Conservation (phyloP, 2,888 invertebrate genomes). For the Leptinotarsa haldemani region DNA sequence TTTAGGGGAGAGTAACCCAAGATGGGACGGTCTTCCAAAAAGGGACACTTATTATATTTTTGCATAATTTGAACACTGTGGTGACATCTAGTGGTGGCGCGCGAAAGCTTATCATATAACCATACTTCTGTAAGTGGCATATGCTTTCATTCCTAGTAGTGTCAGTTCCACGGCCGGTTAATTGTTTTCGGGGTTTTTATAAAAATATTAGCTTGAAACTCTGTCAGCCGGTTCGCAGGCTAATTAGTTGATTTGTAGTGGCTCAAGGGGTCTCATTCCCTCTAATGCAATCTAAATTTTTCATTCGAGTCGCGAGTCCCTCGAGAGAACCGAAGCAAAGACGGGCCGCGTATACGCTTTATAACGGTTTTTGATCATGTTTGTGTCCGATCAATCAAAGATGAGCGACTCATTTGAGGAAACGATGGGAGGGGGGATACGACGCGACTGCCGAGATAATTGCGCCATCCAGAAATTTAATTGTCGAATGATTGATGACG, state of each 20-base stretch:
- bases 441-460: conserved; percentile 35
- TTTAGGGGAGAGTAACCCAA: no score
- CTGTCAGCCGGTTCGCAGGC: conserved; percentile 35
- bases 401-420: conserved; percentile 33
- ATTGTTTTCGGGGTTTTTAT: no score
- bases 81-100: no score
- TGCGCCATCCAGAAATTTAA: conserved; percentile 41
- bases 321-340: conserved; percentile 51
- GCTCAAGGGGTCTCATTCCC: conserved; percentile 66
- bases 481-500: conserved; percentile 42
- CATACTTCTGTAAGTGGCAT: no score
- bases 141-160: no score
- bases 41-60: no score
- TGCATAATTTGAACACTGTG: no score
- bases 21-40: no score
- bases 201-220: no score
- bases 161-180: no score
- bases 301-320: conserved; percentile 60
- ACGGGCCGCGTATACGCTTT: conserved; percentile 24
- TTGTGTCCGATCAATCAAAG: conserved; percentile 49
- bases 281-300: conserved; percentile 69
- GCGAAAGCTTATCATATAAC: no score
- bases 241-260: conserved; percentile 70
- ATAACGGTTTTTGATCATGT: conserved; percentile 48
- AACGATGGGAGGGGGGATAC: conserved; percentile 20